Evolutionary conservation across 2,888 invertebrate genomes (phyloP), one percentile per base, ranked within the genome.

Genomic region (Ormyrus rosae): DNA sequence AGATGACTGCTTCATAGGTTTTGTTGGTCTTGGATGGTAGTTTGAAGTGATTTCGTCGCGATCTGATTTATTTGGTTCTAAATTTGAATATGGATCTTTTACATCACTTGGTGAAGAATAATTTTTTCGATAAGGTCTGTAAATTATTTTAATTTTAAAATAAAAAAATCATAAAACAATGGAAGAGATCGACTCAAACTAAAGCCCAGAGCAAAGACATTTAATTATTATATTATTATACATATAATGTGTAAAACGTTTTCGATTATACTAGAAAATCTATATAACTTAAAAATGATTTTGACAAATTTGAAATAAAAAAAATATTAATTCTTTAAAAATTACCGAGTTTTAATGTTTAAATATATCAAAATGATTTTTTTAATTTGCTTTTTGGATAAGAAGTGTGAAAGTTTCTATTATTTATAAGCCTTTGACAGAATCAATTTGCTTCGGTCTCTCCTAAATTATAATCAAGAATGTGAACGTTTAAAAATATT

Each of bases 11-110:
- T 50, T 55, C 19, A 4, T 34, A 34, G 74, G 69, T 19, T 55
- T 80, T 46, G 53, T 51, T 34, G 71, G 76, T 19, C 60, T 64
- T 6, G 60, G 8, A 8, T 19, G 50, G 51, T 65, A 64, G 11
- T 67, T 70, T 51, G 58, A 56, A 65, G 53, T 65, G 11, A 13
- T 48, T 50, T 67, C 45, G 48, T 76, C 80, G 5, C 61, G 70
- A 75, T 75, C 55, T 0, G 75, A 70, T 3, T 76, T 48, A 45
- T 71, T 80, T 48, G 80, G 71, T 55, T 80, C 71, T 8, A 61
- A 71, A 50, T 76, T 61, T 34, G 55, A 9, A 10, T 80, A 67
- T 13, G 74, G 51, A 69, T 64, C 69, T 10, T 73, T n/a, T 10
- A 1, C 19, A 48, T 73, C n/a, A 63, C 46, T 46, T n/a, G 45